Evolutionary conservation across 2,797 vertebrate genomes (phyloP).

Genomic region (Malurus splendens): DNA sequence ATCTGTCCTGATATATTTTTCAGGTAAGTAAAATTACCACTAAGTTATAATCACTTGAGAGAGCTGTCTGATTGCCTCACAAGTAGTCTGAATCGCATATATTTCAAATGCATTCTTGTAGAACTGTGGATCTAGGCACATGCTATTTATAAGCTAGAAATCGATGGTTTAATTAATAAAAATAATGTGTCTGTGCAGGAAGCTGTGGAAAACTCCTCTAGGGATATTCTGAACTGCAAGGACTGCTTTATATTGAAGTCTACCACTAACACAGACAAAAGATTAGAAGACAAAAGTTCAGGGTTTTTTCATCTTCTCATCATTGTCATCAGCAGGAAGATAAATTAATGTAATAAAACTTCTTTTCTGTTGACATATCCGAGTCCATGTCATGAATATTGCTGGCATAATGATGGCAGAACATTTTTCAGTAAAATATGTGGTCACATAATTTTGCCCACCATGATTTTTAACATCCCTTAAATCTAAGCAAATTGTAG

Average conservation of each 20-base stretch:
- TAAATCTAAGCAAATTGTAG: neutral
- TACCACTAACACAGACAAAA: neutral
- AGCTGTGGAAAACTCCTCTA: neutral
- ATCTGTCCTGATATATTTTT: neutral
- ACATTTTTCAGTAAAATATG: neutral
- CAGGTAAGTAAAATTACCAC: neutral
- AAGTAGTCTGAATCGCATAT: neutral
- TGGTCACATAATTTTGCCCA: neutral
- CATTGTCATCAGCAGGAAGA: neutral
- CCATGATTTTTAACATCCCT: neutral
- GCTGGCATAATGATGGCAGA: accelerated
- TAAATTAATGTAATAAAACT: neutral
- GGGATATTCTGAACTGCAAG: neutral
- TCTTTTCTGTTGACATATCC: neutral
- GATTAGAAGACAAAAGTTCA: neutral
- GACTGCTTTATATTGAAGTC: neutral
- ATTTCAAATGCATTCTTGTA: neutral
- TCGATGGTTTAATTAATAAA: neutral
- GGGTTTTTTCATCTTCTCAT: neutral
- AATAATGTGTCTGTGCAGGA: neutral
- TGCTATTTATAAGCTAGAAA: neutral
- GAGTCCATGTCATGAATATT: neutral
- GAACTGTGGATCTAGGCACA: neutral
- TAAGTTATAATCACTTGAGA: neutral
- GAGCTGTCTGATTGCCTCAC: neutral